Evolutionary conservation across 2,888 invertebrate genomes (phyloP).

Genomic region (Notocelia uddmanniana): DNA sequence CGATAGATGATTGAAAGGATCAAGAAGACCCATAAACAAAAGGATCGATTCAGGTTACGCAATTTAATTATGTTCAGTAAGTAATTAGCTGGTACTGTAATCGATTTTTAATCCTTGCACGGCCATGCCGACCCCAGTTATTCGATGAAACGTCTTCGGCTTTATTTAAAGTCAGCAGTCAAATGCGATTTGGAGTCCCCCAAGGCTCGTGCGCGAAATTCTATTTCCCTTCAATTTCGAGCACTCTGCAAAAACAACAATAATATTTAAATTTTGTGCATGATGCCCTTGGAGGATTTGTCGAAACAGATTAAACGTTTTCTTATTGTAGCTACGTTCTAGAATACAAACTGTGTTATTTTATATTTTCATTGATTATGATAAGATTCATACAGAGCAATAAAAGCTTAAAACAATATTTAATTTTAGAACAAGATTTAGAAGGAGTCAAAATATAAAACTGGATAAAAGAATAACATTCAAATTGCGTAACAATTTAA

Average conservation of each 20-base stretch:
- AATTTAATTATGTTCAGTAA: slow-evolving; percentile 74
- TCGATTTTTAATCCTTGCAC: slow-evolving; percentile 60
- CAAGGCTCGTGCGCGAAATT: slow-evolving; percentile 75
- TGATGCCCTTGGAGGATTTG: slow-evolving; percentile 51
- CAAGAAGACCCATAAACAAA: slow-evolving; percentile 83
- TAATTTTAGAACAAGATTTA: not conserved
- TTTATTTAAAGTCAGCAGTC: slow-evolving; percentile 64
- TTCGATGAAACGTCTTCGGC: slow-evolving; percentile 56
- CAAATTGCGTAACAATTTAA: slow-evolving; percentile 64
- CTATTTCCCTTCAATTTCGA: slow-evolving; percentile 83
- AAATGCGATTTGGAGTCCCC: slow-evolving; percentile 68
- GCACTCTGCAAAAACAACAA: slow-evolving; percentile 83
- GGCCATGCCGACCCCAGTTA: slow-evolving; percentile 34
- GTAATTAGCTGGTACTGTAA: slow-evolving; percentile 79
- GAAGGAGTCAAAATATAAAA: slow-evolving; percentile 21
- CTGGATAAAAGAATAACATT: slow-evolving; percentile 59
- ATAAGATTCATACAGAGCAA: not conserved
- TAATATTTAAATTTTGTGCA: slow-evolving; percentile 82
- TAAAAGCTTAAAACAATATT: not conserved
- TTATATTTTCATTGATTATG: too few species aligned
- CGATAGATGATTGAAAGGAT: slow-evolving; percentile 86
- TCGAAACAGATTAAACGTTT: slow-evolving; percentile 34
- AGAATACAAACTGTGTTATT: too few species aligned
- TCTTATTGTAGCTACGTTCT: slow-evolving; percentile 3
- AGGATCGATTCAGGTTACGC: slow-evolving; percentile 83